Evolutionary conservation across 2,888 invertebrate species (phyloP).

Genomic region (Apoda limacodes): DNA sequence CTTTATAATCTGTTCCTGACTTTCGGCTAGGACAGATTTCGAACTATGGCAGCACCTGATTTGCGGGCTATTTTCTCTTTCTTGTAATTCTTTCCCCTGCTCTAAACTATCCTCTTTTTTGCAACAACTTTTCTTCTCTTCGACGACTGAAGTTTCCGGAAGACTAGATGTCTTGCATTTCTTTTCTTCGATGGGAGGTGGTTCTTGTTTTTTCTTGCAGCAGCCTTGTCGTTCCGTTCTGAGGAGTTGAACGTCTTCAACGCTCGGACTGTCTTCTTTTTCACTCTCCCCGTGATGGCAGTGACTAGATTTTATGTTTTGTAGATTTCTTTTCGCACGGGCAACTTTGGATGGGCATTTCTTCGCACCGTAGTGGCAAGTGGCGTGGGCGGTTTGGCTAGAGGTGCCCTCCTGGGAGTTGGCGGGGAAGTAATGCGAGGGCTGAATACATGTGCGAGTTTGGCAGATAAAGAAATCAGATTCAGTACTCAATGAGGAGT

Average conservation of each 20-base stretch:
- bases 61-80: slow-evolving; percentile 46
- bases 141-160: slow-evolving; percentile 17
- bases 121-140: slow-evolving; percentile 25
- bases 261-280: slow-evolving; percentile 46
- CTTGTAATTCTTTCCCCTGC: slow-evolving; percentile 18
- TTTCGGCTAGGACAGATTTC: slow-evolving; percentile 35
- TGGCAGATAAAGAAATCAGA: slow-evolving; percentile 53
- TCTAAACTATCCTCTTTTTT: slow-evolving; percentile 22
- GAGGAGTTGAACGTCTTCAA: slow-evolving; percentile 46
- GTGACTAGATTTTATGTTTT: slow-evolving; percentile 20
- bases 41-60: slow-evolving; percentile 47
- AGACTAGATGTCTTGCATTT: slow-evolving; percentile 27
- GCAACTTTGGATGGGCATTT: slow-evolving; percentile 53
- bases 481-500: slow-evolving; percentile 40
- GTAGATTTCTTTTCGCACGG: slow-evolving; percentile 32
- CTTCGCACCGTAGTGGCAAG: slow-evolving; percentile 52
- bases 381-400: slow-evolving; percentile 26
- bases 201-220: slow-evolving; percentile 42
- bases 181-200: slow-evolving; percentile 29
- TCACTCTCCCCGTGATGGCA: slow-evolving; percentile 36
- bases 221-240: slow-evolving; percentile 39
- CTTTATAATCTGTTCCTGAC: slow-evolving; percentile 52
- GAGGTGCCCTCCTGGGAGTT: slow-evolving; percentile 27
- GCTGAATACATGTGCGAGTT: slow-evolving; percentile 55
- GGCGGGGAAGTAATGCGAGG: slow-evolving; percentile 55